Base-by-base conservation (phyloP, 1,140 invertebrate species). In the Oryctes rhinoceros region DNA sequence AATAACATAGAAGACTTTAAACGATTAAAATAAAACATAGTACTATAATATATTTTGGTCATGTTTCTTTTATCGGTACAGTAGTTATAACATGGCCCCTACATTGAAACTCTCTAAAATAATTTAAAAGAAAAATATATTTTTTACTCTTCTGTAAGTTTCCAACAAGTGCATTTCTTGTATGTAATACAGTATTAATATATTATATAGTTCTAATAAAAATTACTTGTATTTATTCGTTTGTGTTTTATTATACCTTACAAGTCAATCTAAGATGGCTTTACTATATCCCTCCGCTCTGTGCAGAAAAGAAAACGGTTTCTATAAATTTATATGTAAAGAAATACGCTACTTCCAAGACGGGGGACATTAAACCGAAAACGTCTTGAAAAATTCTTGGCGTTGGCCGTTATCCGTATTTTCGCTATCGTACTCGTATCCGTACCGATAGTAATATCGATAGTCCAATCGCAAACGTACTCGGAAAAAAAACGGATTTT, bases 161-260 rank as follows among this genome's bases (percentile, higher is more conserved):
- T 94, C 93, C 92, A 91, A 91, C 91, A 93, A 93, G 93, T 94
- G 93, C 93, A 94, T 94, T 94, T 94, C 93, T 93, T 93, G 92
- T 93, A 94, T 94, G 92, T 94, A 93, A 93, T 94, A 94, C 93
- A 94, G 93, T 94, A 94, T 94, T 94, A 94, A 90, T 91, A 91
- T 76, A 76, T 76, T 90, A 83, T 82, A 83, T 79, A 78, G 77
- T 59, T 78, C 47, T 78, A 78, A 78, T 78, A 78, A 78, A 78
- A 78, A 48, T 78, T 76, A 44, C 30, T 49, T n/a, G 75, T 37
- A 76, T 71, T 71, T 37, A 71, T 37, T 62, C 3, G n/a, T n/a
- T n/a, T n/a, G 13, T 20, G 1, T 62, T 62, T 20, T 18, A 5
- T 5, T 62, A n/a, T 62, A 18, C 3, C n/a, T n/a, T n/a, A n/a